These are phyloP conservation scores for Zaprionus ghesquierei DNA, from an alignment of 1,140 invertebrate genomes.

Conservation along the genomic window DNA sequence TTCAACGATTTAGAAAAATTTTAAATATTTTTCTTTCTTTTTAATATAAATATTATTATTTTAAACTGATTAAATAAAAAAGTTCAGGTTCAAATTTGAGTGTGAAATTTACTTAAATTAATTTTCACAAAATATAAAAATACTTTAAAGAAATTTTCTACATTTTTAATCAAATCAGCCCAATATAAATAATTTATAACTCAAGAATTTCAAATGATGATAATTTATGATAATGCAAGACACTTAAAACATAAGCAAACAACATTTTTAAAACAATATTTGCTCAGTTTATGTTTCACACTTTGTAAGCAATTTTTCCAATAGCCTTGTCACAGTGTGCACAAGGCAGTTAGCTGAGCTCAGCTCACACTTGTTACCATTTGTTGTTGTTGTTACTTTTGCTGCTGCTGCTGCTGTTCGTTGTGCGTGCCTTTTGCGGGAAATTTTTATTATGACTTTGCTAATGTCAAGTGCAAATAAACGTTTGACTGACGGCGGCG, in stretches of 20 bases:
- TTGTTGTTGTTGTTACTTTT: conserved; percentile 6
- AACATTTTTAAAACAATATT: neutral
- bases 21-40: too few species aligned
- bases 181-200: neutral
- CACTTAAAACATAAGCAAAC: neutral
- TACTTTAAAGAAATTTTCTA: neutral
- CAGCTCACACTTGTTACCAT: conserved; percentile 38
- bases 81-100: too few species aligned
- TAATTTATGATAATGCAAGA: too few species aligned
- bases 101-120: too few species aligned
- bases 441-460: conserved; percentile 79
- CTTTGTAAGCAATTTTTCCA: neutral
- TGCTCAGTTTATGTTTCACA: neutral
- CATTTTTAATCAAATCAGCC: neutral
- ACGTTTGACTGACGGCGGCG: conserved; percentile 53
- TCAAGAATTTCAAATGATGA: neutral
- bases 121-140: too few species aligned
- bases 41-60: too few species aligned
- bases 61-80: too few species aligned
- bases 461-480: conserved; percentile 79
- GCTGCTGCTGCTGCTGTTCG: conserved; percentile 23
- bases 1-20: too few species aligned
- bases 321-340: conserved; percentile 24
- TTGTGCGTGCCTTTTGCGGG: conserved; percentile 56
- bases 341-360: conserved; percentile 18